Conservation (phyloP, 2,797 vertebrate species). For the Pseudochromis fuscus region DNA sequence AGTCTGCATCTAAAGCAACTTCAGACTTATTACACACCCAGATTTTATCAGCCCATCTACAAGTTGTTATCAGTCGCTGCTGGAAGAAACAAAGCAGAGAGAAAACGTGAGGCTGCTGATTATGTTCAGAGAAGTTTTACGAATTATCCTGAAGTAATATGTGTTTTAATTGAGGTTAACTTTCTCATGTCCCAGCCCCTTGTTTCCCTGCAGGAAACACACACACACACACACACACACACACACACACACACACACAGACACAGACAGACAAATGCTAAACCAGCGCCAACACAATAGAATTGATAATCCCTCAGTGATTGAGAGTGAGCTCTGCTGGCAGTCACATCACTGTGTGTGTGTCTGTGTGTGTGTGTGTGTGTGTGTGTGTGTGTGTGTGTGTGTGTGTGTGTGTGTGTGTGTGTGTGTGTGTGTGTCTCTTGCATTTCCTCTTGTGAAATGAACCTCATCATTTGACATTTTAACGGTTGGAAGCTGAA, state of each 20-base stretch:
- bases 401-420: conserved; percentile 20
- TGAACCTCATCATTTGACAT: conserved; percentile 44
- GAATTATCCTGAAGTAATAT: not conserved
- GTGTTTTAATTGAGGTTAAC: not conserved
- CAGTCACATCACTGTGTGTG: conserved; percentile 33
- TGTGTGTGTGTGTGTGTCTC: conserved; percentile 16
- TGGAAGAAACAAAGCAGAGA: not conserved
- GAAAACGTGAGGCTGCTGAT: too few relatives aligned
- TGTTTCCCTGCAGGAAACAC: conserved; percentile 22
- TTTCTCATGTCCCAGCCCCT: not conserved
- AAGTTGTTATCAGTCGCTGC: too few relatives aligned
- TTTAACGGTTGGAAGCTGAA: conserved; percentile 34
- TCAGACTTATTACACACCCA: too few relatives aligned
- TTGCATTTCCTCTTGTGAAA: conserved; percentile 52
- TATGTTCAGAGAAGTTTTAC: not conserved
- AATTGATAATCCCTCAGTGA: conserved; percentile 48
- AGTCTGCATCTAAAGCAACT: too few relatives aligned
- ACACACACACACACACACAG: conserved; percentile 7
- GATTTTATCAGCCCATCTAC: too few relatives aligned
- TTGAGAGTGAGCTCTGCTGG: conserved; percentile 38
- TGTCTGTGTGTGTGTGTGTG: too few relatives aligned
- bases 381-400: conserved; percentile 21
- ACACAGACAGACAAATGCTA: conserved; percentile 20
- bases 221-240: conserved; percentile 2
- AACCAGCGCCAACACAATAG: conserved; percentile 25